Percentiles rank a stretch among this genome's conserved stretches.
Conservation (phyloP, 2,888 invertebrate species). For the Oscheius sp. region DNA sequence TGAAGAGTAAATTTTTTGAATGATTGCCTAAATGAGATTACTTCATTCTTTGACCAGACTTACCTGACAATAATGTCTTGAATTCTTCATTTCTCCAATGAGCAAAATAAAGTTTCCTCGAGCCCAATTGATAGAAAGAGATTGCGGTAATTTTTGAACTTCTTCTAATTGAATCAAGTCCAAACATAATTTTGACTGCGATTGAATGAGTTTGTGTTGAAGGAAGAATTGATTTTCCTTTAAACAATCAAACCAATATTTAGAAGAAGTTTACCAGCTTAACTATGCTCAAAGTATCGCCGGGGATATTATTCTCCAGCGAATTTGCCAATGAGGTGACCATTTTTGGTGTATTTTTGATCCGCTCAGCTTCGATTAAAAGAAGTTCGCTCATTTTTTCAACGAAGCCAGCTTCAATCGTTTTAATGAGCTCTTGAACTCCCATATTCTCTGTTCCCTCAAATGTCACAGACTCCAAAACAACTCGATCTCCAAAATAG, state of each 20-base stretch:
- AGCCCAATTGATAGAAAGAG: conserved; percentile 55
- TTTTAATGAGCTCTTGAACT: conserved; percentile 35
- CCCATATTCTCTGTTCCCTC: conserved; percentile 31
- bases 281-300: not conserved
- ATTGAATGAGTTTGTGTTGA: conserved; percentile 35
- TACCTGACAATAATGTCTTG: conserved; percentile 15
- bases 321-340: not conserved
- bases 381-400: conserved; percentile 37
- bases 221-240: conserved; percentile 43
- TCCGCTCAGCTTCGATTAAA: not conserved
- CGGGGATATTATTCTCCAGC: not conserved
- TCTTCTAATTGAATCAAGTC: conserved; percentile 44
- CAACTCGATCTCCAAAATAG: conserved; percentile 33
- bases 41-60: not conserved
- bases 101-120: conserved; percentile 50
- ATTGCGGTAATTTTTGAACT: conserved; percentile 30
- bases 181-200: conserved; percentile 35
- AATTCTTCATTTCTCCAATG: conserved; percentile 43
- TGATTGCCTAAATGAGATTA: conserved; percentile 30
- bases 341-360: not conserved
- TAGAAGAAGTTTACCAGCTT: conserved; percentile 8
- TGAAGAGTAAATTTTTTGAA: conserved; percentile 44
- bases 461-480: conserved; percentile 32
- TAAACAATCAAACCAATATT: conserved; percentile 3
- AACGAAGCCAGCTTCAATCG: conserved; percentile 37